Conservation (phyloP, 2,797 vertebrate genomes). For the Alcedo quadribrachys region DNA sequence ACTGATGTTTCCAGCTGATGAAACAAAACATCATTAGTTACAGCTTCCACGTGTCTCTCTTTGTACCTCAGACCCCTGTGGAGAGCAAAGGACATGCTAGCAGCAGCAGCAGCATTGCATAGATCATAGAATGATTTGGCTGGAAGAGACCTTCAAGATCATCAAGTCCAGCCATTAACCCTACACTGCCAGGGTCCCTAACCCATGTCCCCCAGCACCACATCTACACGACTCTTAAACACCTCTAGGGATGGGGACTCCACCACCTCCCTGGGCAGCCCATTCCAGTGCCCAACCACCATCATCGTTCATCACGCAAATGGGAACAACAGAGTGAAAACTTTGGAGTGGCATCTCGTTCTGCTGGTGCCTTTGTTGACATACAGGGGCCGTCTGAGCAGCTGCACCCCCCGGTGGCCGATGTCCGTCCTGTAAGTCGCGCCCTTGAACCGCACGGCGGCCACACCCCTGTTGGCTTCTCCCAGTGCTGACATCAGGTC, state of each 20-base stretch:
- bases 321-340: background rate
- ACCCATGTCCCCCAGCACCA: too few relatives aligned
- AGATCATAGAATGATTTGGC: background rate
- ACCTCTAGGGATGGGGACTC: too few relatives aligned
- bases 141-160: too few relatives aligned
- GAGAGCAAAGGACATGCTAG: background rate
- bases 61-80: slow-evolving; percentile 82
- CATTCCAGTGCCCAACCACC: too few relatives aligned
- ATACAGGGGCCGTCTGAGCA: slow-evolving; percentile 74
- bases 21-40: slow-evolving; percentile 62
- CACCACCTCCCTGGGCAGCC: too few relatives aligned
- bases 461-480: slow-evolving; percentile 80
- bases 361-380: slow-evolving; percentile 34
- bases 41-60: slow-evolving; percentile 81
- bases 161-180: too few relatives aligned
- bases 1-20: slow-evolving; percentile 78
- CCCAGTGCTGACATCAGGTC: slow-evolving; percentile 79
- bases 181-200: too few relatives aligned
- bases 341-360: background rate
- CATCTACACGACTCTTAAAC: too few relatives aligned
- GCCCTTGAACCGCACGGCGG: slow-evolving; percentile 78
- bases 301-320: background rate
- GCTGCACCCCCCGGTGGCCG: slow-evolving; percentile 78
- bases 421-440: slow-evolving; percentile 84
- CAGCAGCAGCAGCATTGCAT: background rate